Percentiles rank a stretch among this genome's conserved stretches.
These are phyloP conservation scores for Ruditapes philippinarum DNA, from an alignment of 1,140 invertebrate genomes.

Conservation along the genomic window DNA sequence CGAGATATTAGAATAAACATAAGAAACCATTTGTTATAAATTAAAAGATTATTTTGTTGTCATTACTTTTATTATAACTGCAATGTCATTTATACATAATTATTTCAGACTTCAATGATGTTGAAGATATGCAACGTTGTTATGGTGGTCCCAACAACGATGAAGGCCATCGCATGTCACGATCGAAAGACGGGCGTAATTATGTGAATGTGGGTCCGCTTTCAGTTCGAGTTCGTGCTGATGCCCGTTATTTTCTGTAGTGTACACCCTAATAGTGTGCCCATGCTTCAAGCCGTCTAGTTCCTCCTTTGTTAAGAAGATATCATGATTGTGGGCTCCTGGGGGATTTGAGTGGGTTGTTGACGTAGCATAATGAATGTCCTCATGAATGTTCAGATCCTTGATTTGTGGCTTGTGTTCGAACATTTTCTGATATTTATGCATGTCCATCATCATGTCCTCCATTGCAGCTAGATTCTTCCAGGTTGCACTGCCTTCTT, in stretches of 20 bases:
- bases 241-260: constrained; percentile 64
- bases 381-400: neutral
- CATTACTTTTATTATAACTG: no score
- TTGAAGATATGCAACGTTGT: neutral
- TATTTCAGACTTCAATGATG: no score
- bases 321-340: constrained; percentile 60
- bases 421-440: constrained; percentile 49
- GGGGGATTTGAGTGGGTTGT: neutral
- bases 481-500: constrained; percentile 74
- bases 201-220: neutral
- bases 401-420: constrained; percentile 40
- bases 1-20: no score
- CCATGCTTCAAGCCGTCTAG: neutral
- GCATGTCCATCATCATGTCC: constrained; percentile 75
- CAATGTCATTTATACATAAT: no score
- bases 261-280: constrained; percentile 13
- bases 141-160: constrained; percentile 46
- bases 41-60: no score
- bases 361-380: constrained; percentile 2
- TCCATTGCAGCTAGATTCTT: constrained; percentile 80
- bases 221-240: constrained; percentile 51
- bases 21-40: no score
- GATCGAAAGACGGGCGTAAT: neutral
- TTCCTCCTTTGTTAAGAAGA: constrained; percentile 60
- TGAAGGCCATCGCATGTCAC: constrained; percentile 28